phyloP scores from a whole-genome alignment of 2,797 vertebrate species.

The Onychomys leucogaster region DNA sequence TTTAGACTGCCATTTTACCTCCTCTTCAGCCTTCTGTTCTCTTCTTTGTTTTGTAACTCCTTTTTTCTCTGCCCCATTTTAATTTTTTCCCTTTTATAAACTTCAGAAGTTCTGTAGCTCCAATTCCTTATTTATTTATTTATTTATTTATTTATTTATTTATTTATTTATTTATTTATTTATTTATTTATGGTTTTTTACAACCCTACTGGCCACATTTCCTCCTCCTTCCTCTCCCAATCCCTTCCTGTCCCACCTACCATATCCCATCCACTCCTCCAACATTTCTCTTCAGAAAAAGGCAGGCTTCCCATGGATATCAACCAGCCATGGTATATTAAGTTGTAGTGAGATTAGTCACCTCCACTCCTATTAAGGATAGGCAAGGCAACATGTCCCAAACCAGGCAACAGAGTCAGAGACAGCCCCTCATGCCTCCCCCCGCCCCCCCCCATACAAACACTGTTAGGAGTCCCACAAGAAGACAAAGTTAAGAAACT shows the following conservation, averaged over 20 bases:
- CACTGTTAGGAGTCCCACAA: too few species aligned
- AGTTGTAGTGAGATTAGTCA: neutral
- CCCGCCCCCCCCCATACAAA: too few species aligned
- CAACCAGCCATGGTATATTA: neutral
- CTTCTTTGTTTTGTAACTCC: neutral
- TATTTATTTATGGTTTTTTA: neutral
- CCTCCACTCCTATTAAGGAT: neutral
- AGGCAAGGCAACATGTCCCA: neutral
- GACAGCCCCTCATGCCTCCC: neutral
- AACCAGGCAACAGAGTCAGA: neutral
- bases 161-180: neutral
- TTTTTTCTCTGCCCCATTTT: neutral
- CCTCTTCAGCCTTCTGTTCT: neutral
- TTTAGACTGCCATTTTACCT: neutral
- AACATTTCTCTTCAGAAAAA: neutral
- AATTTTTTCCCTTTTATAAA: constrained; percentile 12
- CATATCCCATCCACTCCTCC: neutral
- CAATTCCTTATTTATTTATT: too few species aligned
- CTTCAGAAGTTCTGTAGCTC: neutral
- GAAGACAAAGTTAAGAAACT: too few species aligned
- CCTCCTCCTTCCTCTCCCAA: neutral
- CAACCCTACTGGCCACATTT: neutral
- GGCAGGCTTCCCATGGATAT: neutral
- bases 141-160: neutral
- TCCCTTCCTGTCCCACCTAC: neutral